Evolutionary conservation across 1,140 invertebrate genomes (phyloP), one percentile per base, ranked within the genome.

Genomic region (Drosophila nebulosa): DNA sequence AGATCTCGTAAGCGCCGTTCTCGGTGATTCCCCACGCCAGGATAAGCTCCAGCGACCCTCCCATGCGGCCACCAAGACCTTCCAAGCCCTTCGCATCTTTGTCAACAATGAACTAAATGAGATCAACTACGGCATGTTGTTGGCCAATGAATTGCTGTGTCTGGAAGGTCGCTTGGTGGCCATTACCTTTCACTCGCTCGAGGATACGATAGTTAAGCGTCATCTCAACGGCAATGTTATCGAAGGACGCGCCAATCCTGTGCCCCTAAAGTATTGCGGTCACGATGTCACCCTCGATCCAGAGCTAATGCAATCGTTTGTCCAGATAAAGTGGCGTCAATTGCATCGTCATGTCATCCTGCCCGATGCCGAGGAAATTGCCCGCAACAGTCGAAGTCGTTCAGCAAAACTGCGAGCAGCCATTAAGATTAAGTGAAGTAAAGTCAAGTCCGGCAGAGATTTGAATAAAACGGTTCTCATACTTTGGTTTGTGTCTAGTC

Each of bases 41-140:
- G 97, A 98, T 91, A 96, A 95, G 91, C 88, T 97, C 27, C 93
- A 95, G 39, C 93, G 96, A 76, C 93, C 93, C n/a, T 91, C 95
- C 4, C 97, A 98, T 90, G 93, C 93, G 68, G 98, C 98, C 0
- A 98, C 97, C 2, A 98, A 97, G 94, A 95, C 97, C 0, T 99
- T 99, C 92, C 97, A 98, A 93, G 98, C 98, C 0, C 90, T 99
- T 61, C 93, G 98, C 77, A 99, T 99, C 72, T 98, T 99, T 92
- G 97, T 99, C 0, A 99, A 99, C 91, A 97, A 99, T 92, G 98
- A 99, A 93, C 92, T 99, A 0, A 99, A 99, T 92, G 98, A 99
- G 93, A 94, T 99, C 3, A 97, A 98, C 92, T 97, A 97, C 92
- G 98, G 94, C 1, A 94, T 99, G 84, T 88, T 96, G 32, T 80